Percentiles rank a stretch among this genome's conserved stretches.
phyloP scores from a whole-genome alignment of 2,113 vertebrate species.

The Lagopus leucura region DNA sequence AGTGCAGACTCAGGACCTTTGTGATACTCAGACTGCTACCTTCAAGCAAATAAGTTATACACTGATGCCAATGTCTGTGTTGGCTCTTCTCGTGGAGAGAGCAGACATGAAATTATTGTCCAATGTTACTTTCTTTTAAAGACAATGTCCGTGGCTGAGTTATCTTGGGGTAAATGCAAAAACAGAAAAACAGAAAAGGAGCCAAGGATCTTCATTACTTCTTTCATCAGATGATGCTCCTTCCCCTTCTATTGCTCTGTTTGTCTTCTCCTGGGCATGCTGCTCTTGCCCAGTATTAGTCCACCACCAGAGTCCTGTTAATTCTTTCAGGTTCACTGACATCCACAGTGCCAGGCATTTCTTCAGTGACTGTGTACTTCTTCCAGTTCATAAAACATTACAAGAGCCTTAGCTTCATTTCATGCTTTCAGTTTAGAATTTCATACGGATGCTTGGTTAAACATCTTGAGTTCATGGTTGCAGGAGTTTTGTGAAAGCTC shows the following conservation, averaged over 20 bases:
- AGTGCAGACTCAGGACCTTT: neutral
- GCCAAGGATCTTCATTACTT: neutral
- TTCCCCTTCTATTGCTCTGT: neutral
- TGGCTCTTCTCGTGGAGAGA: neutral
- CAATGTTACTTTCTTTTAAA: neutral
- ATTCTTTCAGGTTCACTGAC: neutral
- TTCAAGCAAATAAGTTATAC: neutral
- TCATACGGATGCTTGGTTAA: neutral
- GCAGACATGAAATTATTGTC: neutral
- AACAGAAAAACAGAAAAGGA: neutral
- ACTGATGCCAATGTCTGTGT: neutral
- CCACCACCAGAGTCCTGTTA: neutral
- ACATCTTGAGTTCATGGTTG: neutral
- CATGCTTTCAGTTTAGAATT: neutral
- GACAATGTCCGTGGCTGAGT: neutral
- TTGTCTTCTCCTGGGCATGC: neutral
- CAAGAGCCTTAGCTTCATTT: neutral
- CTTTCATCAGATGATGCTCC: rapidly evolving
- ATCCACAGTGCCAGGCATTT: neutral
- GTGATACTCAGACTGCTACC: neutral
- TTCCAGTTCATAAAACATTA: neutral
- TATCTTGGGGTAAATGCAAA: neutral
- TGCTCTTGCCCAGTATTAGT: neutral
- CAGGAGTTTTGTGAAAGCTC: neutral
- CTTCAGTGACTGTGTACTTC: neutral